Evolutionary conservation across 2,113 vertebrate genomes (phyloP).

Genomic region (Labeo catla): DNA sequence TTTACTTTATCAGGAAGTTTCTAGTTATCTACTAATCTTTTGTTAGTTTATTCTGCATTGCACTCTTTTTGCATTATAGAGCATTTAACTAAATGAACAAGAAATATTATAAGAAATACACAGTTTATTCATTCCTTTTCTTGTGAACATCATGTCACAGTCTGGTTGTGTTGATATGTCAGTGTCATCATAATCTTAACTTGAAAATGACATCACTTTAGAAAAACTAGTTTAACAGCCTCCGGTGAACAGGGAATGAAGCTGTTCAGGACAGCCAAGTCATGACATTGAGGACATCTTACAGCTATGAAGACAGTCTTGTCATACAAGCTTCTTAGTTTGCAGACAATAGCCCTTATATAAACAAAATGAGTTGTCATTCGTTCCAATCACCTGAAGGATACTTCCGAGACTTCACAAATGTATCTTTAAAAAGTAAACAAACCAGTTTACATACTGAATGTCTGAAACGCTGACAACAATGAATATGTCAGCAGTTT

Average conservation of each 20-base stretch:
- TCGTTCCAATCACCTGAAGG: neutral
- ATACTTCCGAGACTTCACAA: neutral
- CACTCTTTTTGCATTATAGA: neutral
- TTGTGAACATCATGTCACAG: neutral
- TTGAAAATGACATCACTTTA: conserved; percentile 23
- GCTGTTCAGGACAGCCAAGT: neutral
- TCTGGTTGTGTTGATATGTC: neutral
- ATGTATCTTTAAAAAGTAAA: neutral
- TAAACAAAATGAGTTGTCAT: neutral
- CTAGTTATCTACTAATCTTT: neutral
- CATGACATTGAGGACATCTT: conserved; percentile 5
- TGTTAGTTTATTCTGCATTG: neutral
- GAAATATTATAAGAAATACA: neutral
- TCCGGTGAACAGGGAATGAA: conserved; percentile 16
- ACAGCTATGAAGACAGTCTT: conserved; percentile 4
- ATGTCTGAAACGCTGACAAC: neutral
- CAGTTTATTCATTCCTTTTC: neutral
- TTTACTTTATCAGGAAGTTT: conserved; percentile 22
- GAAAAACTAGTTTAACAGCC: neutral
- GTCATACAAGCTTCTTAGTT: conserved; percentile 8
- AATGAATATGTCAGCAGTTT: neutral
- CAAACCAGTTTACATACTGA: neutral
- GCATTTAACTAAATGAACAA: neutral
- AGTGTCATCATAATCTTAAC: conserved; percentile 17
- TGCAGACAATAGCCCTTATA: neutral